phyloP scores from a whole-genome alignment of 2,113 vertebrate species.

The Eleginops maclovinus region DNA sequence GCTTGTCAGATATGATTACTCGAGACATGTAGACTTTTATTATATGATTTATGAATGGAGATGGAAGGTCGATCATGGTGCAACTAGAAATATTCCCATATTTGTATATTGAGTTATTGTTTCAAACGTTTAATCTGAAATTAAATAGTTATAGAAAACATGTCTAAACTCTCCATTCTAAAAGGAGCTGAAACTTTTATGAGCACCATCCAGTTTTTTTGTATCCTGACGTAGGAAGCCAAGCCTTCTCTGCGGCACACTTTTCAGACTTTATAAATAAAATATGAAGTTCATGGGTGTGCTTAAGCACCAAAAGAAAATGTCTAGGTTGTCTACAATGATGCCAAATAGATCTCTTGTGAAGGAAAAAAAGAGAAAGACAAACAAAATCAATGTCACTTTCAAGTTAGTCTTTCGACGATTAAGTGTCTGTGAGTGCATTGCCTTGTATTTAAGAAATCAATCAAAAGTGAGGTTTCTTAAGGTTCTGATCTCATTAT shows the following conservation, averaged over 20 bases:
- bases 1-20: constrained; percentile 3
- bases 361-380: constrained; percentile 19
- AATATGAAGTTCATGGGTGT: constrained; percentile 72
- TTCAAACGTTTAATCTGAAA: constrained; percentile 62
- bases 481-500: constrained; percentile 53
- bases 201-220: constrained; percentile 72
- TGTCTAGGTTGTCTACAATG: constrained; percentile 68
- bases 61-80: constrained; percentile 23
- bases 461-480: constrained; percentile 48
- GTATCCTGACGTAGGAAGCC: constrained; percentile 60
- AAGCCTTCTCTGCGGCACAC: constrained; percentile 75
- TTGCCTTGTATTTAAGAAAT: constrained; percentile 26
- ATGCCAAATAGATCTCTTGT: constrained; percentile 56
- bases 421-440: constrained; percentile 17
- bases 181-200: constrained; percentile 77
- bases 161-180: constrained; percentile 62
- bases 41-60: constrained; percentile 44
- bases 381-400: constrained; percentile 47
- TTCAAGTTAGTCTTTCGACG: constrained; percentile 31
- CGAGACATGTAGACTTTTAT: constrained; percentile 9
- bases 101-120: constrained; percentile 42
- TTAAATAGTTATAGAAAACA: constrained; percentile 73
- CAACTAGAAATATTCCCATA: constrained; percentile 38
- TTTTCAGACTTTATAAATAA: constrained; percentile 77
- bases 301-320: constrained; percentile 77